Evolutionary conservation across 2,888 invertebrate species (phyloP).

Genomic region (Tenthredo scrophulariae): DNA sequence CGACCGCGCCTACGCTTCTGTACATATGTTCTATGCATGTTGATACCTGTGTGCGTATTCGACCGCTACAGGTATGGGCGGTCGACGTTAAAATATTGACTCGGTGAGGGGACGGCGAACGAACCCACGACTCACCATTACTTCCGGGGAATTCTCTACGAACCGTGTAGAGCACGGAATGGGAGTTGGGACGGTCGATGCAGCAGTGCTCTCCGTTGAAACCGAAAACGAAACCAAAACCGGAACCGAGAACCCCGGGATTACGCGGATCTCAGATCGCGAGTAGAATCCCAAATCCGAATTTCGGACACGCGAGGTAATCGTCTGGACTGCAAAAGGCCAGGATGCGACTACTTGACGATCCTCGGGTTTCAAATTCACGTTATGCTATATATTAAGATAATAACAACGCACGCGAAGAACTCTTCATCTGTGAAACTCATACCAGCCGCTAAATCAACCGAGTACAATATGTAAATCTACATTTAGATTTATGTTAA

Average conservation of each 20-base stretch:
- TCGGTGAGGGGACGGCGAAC: conserved; percentile 7
- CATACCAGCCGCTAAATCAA: not conserved
- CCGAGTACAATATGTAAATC: not conserved
- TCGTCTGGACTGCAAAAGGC: not conserved
- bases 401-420: not conserved
- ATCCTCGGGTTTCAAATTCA: not conserved
- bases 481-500: conserved; percentile 12
- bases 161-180: conserved; percentile 83
- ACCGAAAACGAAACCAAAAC: conserved; percentile 57
- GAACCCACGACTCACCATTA: conserved; percentile 77
- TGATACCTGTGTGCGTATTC: not conserved
- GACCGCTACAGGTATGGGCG: not conserved
- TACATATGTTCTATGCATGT: not conserved
- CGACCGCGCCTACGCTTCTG: not conserved
- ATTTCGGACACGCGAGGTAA: conserved; percentile 6
- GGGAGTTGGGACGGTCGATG: conserved; percentile 80
- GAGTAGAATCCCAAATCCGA: conserved; percentile 4
- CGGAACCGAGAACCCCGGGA: conserved; percentile 83
- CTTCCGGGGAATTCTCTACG: conserved; percentile 82
- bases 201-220: conserved; percentile 81
- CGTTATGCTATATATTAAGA: not conserved
- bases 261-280: conserved; percentile 81
- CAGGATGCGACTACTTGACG: not conserved
- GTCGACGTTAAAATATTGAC: conserved; percentile 48
- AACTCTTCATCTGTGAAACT: conserved; percentile 4